Evolutionary conservation across 2,888 invertebrate species (phyloP).

Genomic region (Melanotus villosus): DNA sequence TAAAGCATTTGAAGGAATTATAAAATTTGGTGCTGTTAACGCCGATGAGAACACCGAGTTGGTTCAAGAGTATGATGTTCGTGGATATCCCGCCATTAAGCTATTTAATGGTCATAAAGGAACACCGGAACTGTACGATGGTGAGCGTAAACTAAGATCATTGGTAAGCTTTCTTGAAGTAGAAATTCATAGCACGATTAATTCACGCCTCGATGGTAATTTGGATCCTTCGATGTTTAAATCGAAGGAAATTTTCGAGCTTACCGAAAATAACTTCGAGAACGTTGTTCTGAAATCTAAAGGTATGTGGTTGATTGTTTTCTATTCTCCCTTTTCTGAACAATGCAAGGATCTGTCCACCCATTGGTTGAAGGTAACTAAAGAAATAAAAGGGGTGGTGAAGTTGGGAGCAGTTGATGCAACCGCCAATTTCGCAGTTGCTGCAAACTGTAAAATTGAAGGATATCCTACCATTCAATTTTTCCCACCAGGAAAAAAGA

Average conservation of each 20-base stretch:
- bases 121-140: constrained; percentile 83
- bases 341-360: constrained; percentile 95
- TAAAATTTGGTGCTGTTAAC: constrained; percentile 92
- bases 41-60: constrained; percentile 87
- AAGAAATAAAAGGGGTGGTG: constrained; percentile 90
- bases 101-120: constrained; percentile 87
- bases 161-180: constrained; percentile 70
- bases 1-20: constrained; percentile 88
- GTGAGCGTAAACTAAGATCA: constrained; percentile 83
- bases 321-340: constrained; percentile 94
- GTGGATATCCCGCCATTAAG: constrained; percentile 94
- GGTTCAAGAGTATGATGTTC: constrained; percentile 81
- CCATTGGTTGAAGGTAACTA: constrained; percentile 92
- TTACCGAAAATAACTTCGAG: constrained; percentile 95
- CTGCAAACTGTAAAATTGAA: constrained; percentile 83
- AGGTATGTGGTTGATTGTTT: constrained; percentile 95
- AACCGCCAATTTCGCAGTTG: constrained; percentile 84
- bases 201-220: not conserved
- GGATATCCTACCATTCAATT: constrained; percentile 96
- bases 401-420: constrained; percentile 95
- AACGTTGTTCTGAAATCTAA: constrained; percentile 87
- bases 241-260: constrained; percentile 80
- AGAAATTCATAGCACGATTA: not conserved
- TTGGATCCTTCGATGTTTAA: constrained; percentile 5
- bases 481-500: constrained; percentile 82